Evolutionary conservation across 2,888 invertebrate genomes (phyloP).

Genomic region (Boloria euphrosyne): DNA sequence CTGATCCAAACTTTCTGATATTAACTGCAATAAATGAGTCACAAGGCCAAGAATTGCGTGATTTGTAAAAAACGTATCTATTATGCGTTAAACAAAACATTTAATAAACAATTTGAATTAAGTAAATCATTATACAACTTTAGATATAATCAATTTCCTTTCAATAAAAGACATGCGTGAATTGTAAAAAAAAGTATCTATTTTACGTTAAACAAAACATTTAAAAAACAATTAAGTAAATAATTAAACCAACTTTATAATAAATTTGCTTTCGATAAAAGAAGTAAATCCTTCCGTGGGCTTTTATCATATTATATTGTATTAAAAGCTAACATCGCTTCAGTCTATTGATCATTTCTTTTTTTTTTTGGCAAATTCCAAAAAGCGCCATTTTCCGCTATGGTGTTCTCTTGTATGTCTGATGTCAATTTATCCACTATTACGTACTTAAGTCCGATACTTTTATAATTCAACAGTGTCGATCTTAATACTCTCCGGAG

Average conservation of each 20-base stretch:
- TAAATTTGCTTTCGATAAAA: not conserved
- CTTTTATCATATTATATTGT: too few relatives aligned
- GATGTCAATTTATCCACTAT: too few relatives aligned
- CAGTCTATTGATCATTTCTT: too few relatives aligned
- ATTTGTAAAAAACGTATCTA: constrained; percentile 6
- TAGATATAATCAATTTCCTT: not conserved
- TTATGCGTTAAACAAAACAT: constrained; percentile 13
- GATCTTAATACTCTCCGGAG: too few relatives aligned
- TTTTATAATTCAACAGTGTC: too few relatives aligned
- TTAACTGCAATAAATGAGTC: constrained; percentile 29
- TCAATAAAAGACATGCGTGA: constrained; percentile 29
- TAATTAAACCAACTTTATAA: not conserved
- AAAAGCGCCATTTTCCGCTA: too few relatives aligned
- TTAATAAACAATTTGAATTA: constrained; percentile 4
- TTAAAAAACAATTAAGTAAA: constrained; percentile 2
- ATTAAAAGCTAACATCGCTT: too few relatives aligned
- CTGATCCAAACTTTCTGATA: constrained; percentile 17
- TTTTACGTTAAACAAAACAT: constrained; percentile 13
- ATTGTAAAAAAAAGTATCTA: constrained; percentile 7
- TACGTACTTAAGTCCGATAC: too few relatives aligned
- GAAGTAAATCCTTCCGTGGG: too few relatives aligned
- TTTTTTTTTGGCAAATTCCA: too few relatives aligned
- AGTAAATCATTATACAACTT: not conserved
- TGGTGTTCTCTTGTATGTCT: too few relatives aligned
- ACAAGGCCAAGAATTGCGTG: constrained; percentile 29